Conservation (phyloP, 2,888 invertebrate species). For the Lamproptera curius region DNA sequence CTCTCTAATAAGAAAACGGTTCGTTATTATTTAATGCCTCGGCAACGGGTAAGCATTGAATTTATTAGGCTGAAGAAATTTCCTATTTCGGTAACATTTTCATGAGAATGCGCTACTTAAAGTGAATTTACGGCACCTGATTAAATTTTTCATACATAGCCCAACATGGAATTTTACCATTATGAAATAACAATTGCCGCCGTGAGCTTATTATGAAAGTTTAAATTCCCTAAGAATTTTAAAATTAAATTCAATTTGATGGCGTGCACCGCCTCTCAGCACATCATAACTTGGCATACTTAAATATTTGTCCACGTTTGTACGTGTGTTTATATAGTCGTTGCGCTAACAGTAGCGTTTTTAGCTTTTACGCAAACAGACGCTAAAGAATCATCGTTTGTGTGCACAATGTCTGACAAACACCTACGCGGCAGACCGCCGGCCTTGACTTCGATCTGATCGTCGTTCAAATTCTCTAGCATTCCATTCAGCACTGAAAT, state of each 20-base stretch:
- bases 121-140: background rate
- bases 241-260: background rate
- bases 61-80: background rate
- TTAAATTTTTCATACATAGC: background rate
- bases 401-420: background rate
- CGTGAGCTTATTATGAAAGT: background rate
- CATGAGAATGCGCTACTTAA: conserved; percentile 1
- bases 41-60: conserved; percentile 2
- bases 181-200: background rate
- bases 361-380: conserved; percentile 1
- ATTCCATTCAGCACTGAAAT: no score
- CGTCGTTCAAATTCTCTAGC: background rate
- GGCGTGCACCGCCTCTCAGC: background rate
- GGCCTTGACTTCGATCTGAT: background rate
- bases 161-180: background rate
- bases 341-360: conserved; percentile 6
- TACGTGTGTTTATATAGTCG: conserved; percentile 2
- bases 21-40: background rate
- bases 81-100: background rate
- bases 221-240: background rate
- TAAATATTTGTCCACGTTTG: conserved; percentile 3
- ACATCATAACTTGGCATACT: background rate
- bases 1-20: conserved; percentile 7
- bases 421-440: background rate
- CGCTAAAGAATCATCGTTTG: background rate